Evolutionary conservation across 2,888 invertebrate species (phyloP).

Genomic region (Schizaphis graminum): DNA sequence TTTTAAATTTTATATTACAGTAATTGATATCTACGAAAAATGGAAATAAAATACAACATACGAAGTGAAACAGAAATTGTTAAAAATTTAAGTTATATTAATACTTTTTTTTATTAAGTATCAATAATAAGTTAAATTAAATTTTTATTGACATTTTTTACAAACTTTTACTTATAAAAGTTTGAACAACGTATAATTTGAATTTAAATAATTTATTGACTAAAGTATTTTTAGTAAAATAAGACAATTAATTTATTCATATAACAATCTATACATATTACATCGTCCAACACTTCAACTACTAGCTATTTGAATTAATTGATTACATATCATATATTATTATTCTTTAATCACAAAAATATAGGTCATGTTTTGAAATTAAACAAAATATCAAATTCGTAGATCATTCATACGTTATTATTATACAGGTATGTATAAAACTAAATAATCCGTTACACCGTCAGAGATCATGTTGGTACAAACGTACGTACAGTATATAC

Average conservation of each 20-base stretch:
- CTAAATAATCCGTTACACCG: not conserved
- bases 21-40: not conserved
- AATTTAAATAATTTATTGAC: not conserved
- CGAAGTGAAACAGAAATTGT: not conserved
- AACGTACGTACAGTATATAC: not conserved
- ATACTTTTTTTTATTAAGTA: not conserved
- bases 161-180: not conserved
- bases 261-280: not conserved
- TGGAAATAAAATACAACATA: not conserved
- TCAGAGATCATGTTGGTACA: not conserved
- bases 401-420: not conserved
- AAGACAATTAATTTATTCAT: not conserved
- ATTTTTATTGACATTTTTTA: not conserved
- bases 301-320: not conserved
- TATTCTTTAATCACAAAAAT: not conserved
- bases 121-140: not conserved
- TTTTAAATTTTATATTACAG: not conserved
- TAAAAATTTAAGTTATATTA: not conserved
- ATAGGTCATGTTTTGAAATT: not conserved
- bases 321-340: not conserved
- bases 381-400: not conserved
- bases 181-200: not conserved
- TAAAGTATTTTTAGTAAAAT: not conserved
- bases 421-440: not conserved
- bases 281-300: not conserved